phyloP scores from a whole-genome alignment of 1,140 invertebrate species.

The Chlorops oryzae region DNA sequence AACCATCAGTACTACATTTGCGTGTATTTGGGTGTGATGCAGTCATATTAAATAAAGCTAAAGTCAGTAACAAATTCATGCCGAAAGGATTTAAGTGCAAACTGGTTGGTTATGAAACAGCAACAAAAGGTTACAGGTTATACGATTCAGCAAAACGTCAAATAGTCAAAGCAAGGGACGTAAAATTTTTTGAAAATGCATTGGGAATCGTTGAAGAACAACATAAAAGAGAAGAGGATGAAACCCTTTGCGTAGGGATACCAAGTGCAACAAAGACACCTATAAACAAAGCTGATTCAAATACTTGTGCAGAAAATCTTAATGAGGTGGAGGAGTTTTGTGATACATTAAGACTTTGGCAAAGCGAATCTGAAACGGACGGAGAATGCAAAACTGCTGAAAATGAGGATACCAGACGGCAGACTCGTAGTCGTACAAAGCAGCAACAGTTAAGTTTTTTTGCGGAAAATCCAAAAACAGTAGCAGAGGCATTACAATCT shows the following conservation, averaged over 20 bases:
- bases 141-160: constrained; percentile 26
- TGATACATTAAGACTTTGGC: too few species aligned
- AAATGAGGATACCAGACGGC: constrained; percentile 9
- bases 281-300: neutral
- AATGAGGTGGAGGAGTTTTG: neutral
- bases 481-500: constrained; percentile 9
- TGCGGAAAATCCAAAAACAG: constrained; percentile 5
- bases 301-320: neutral
- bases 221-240: too few species aligned
- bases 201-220: neutral
- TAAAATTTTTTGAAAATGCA: constrained; percentile 3
- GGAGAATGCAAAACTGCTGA: neutral
- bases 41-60: constrained; percentile 25
- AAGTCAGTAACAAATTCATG: constrained; percentile 18
- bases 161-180: constrained; percentile 22
- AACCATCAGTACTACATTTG: constrained; percentile 26
- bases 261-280: neutral
- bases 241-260: too few species aligned
- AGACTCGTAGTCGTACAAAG: constrained; percentile 8
- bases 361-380: constrained; percentile 3
- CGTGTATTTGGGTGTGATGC: constrained; percentile 28
- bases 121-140: constrained; percentile 30
- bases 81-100: constrained; percentile 16
- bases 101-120: constrained; percentile 24
- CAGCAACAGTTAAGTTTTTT: constrained; percentile 2